Evolutionary conservation across 2,888 invertebrate genomes (phyloP), one percentile per base, ranked within the genome.

Genomic region (Drosophila rubida): DNA sequence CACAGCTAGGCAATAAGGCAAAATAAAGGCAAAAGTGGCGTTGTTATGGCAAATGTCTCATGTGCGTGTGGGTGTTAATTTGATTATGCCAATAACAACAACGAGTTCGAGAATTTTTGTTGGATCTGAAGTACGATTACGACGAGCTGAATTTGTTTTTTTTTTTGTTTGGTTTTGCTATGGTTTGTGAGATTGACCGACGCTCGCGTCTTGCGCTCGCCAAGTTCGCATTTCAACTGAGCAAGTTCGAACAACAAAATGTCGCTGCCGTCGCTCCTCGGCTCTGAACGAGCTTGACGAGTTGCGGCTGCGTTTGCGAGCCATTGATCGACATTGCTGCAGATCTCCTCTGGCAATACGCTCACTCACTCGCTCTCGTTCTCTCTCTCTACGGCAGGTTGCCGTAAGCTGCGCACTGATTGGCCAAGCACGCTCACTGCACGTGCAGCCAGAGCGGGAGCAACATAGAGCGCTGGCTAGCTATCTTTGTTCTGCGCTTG

Each of bases 1-100:
- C 79, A 78, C 81, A 69, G 71, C 74, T 63, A 44, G 41, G 22
- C 32, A 41, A 30, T 14, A 39, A 41, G 41, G 16, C 49, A 50
- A 62, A 60, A 39, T 22, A 13, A 22, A 13, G 23, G 42, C 54
- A 51, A 67, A 59, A 59, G 54, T 70, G 61, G 61, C 65, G 50
- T 65, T 27, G 69, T 55, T 78, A 59, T 73, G 75, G 60, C 78
- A 77, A 78, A 67, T 61, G 61, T 75, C 68, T 73, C 73, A 71
- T 68, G 67, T 77, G 70, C 53, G 75, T 66, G 89, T 87, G 89
- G 90, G 90, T 89, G 90, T 90, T 90, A 90, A 90, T 90, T 89
- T 61, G 76, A 89, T 89, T 88, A 89, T 72, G 71, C 44, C 65
- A 69, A 65, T 68, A 69, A 69, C 59, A 57, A 37, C 46, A 19